Evolutionary conservation across 2,797 vertebrate genomes (phyloP), one percentile per base, ranked within the genome.

Genomic region (Tamandua tetradactyla): DNA sequence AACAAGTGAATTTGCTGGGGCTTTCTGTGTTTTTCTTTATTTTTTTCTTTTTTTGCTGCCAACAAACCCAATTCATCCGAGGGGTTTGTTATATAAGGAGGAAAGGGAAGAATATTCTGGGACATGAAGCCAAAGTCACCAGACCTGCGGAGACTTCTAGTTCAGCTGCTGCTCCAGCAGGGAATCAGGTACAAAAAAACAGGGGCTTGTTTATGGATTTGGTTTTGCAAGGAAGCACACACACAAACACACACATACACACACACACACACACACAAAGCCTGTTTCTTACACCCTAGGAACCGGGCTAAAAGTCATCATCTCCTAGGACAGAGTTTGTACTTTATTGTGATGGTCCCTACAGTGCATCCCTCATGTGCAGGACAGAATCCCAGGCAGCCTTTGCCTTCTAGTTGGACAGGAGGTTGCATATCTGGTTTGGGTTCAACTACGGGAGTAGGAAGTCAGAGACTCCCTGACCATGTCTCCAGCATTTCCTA

Each of bases 141-240:
- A 84, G 64, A 42, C 15, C 7, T 5, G 71, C 80, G 80, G 91
- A 72, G 88, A 66, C 62, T 61, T 86, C 72, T 49, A 61, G 91
- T 88, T 37, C 87, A 94, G 94, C 89, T 22, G 93, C 22, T 5
- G 66, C 61, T 69, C 25, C 72, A 0, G 47, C 1, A 0, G 95
- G 95, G 81, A 80, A 68, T 68, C 92, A 93, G 96, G 89, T 76
- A 93, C 94, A 93, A 64, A 91, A n/a, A 76, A 90, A 72, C 68
- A 91, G 89, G 68, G 90, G 71, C 11, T 55, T 89, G 37, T 91
- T 61, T 76, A 74, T 42, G 30, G 88, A 32, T 92, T 78, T 75
- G 49, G 37, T 80, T 93, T 95, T 80, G 37, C 69, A 72, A 89
- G 37, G 25, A 47, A 82, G 17, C 27, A 10, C 13, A 17, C 20